Conservation (phyloP, 2,888 invertebrate species). For the Biston betularia region DNA sequence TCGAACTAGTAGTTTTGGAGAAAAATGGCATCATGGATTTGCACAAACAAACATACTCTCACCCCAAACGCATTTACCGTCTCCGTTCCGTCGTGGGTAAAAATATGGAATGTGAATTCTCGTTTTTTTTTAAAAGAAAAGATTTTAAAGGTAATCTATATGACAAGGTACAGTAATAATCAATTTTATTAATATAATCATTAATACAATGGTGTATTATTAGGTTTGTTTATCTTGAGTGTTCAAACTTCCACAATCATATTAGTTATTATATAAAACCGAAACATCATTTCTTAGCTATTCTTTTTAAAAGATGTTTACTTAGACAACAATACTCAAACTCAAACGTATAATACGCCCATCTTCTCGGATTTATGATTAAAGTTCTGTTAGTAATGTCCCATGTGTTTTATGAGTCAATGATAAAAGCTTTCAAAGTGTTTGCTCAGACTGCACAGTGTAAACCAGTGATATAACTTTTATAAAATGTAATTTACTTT, state of each 20-base stretch:
- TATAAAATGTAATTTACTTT: not conserved
- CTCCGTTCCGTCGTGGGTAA: too few relatives aligned
- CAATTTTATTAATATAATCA: too few relatives aligned
- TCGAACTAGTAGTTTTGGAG: too few relatives aligned
- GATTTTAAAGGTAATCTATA: too few relatives aligned
- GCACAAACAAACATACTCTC: too few relatives aligned
- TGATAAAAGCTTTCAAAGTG: constrained; percentile 62
- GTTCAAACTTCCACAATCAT: not conserved
- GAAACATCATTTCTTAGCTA: constrained; percentile 14
- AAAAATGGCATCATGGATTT: too few relatives aligned
- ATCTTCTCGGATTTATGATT: constrained; percentile 43
- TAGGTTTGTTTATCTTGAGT: not conserved
- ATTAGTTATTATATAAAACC: constrained; percentile 11
- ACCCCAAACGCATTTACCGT: too few relatives aligned
- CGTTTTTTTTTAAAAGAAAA: too few relatives aligned
- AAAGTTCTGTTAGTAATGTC: constrained; percentile 52
- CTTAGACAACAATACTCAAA: constrained; percentile 33
- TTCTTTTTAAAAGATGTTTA: constrained; percentile 29
- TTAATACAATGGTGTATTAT: not conserved
- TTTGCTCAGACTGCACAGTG: constrained; percentile 37
- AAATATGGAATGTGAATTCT: too few relatives aligned
- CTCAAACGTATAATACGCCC: constrained; percentile 37
- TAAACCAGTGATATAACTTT: constrained; percentile 15
- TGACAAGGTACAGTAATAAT: too few relatives aligned
- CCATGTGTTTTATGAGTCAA: constrained; percentile 58